Percentiles rank a stretch among this genome's conserved stretches.
phyloP scores from a whole-genome alignment of 1,140 invertebrate genomes.

The Centruroides sculpturatus region DNA sequence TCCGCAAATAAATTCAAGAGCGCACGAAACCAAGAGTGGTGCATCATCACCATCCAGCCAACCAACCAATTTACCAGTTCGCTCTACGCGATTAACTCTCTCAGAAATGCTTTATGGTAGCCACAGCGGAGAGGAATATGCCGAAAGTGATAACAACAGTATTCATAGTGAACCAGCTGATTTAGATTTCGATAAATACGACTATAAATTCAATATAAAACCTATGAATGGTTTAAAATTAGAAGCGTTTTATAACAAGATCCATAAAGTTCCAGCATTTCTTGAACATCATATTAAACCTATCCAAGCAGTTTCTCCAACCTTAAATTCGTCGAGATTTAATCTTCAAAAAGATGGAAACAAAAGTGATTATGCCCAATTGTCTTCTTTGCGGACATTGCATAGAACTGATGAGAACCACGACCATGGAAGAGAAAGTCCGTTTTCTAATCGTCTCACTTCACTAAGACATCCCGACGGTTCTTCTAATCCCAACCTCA shows the following conservation, averaged over 20 bases:
- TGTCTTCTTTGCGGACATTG: background rate
- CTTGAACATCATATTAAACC: constrained; percentile 14
- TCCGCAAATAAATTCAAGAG: background rate
- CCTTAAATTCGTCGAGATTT: background rate
- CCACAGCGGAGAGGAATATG: constrained; percentile 7
- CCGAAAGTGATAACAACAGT: constrained; percentile 12
- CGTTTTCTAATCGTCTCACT: background rate
- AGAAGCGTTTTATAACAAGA: constrained; percentile 15
- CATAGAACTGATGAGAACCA: background rate
- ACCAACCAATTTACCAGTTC: background rate
- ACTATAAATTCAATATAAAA: constrained; percentile 14
- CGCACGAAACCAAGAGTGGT: background rate
- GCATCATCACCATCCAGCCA: background rate
- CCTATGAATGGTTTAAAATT: constrained; percentile 16
- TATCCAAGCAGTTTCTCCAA: constrained; percentile 11
- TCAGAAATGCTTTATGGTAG: constrained; percentile 8
- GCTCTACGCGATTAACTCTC: constrained; percentile 1
- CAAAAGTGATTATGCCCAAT: background rate
- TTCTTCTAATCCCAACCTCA: background rate
- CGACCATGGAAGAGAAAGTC: background rate
- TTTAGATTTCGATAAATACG: constrained; percentile 12
- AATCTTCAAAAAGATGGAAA: background rate
- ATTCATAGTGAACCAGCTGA: constrained; percentile 15
- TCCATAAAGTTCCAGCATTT: constrained; percentile 13
- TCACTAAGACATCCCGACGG: background rate